phyloP scores from a whole-genome alignment of 2,797 vertebrate species.

The Acipenser ruthenus region DNA sequence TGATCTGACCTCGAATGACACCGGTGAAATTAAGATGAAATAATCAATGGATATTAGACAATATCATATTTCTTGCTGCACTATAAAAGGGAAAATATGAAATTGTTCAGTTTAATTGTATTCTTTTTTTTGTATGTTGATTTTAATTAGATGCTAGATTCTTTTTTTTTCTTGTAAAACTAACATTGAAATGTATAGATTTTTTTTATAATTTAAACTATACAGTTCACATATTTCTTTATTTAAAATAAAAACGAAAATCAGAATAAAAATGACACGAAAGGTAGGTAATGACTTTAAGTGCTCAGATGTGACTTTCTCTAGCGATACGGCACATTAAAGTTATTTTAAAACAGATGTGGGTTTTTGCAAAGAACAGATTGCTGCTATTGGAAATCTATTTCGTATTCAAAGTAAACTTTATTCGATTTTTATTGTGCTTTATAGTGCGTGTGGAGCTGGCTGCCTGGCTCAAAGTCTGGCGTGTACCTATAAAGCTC shows the following conservation, averaged over 20 bases:
- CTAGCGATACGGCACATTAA: neutral
- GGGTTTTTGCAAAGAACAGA: neutral
- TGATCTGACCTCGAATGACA: slow-evolving; percentile 18
- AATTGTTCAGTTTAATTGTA: neutral
- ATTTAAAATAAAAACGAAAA: too few species aligned
- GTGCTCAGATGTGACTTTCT: neutral
- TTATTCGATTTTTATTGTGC: slow-evolving; percentile 4
- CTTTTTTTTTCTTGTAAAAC: too few species aligned
- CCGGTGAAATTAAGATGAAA: neutral
- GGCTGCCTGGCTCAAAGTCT: slow-evolving; percentile 15
- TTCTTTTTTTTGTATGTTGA: neutral
- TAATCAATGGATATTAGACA: neutral
- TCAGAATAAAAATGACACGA: too few species aligned
- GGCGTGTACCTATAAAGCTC: slow-evolving; percentile 54
- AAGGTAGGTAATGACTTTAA: too few species aligned
- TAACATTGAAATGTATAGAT: too few species aligned
- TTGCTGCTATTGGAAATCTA: slow-evolving; percentile 2
- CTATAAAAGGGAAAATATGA: neutral
- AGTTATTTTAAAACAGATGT: too few species aligned
- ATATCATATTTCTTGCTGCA: neutral
- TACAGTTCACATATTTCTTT: too few species aligned
- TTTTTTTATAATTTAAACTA: too few species aligned
- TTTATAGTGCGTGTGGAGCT: slow-evolving; percentile 5
- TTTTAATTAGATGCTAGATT: too few species aligned
- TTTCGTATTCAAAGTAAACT: slow-evolving; percentile 9